Conservation (phyloP, 2,797 vertebrate species). For the Coranthus polyacanthus region DNA sequence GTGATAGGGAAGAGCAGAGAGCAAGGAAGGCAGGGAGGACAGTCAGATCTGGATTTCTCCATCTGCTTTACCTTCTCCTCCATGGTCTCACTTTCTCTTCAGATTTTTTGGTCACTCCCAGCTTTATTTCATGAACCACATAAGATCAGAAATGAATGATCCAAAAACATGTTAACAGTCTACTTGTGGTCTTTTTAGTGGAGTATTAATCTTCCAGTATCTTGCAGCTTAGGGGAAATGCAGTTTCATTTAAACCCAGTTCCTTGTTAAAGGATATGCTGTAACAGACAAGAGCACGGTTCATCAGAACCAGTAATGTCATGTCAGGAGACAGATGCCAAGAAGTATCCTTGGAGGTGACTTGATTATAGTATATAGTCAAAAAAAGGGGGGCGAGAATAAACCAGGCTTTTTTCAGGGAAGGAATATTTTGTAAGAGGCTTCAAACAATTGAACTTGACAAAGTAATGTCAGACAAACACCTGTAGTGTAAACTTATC, state of each 20-base stretch:
- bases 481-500: conserved; percentile 56
- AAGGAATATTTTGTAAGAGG: conserved; percentile 9
- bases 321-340: conserved; percentile 28
- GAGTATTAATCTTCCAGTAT: conserved; percentile 11
- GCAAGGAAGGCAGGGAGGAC: conserved; percentile 74
- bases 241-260: conserved; percentile 28
- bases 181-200: conserved; percentile 40
- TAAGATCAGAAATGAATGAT: conserved; percentile 67
- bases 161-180: conserved; percentile 49
- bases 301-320: conserved; percentile 49
- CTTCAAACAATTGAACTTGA: conserved; percentile 42
- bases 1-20: conserved; percentile 80
- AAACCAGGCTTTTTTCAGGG: conserved; percentile 4
- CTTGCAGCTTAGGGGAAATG: conserved; percentile 54
- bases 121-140: conserved; percentile 59
- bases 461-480: conserved; percentile 33
- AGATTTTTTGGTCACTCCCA: conserved; percentile 61
- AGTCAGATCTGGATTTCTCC: conserved; percentile 79
- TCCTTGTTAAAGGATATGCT: conserved; percentile 32
- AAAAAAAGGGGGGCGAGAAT: conserved; percentile 19
- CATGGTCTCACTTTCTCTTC: conserved; percentile 69
- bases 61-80: conserved; percentile 76
- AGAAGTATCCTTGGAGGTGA: conserved; percentile 40
- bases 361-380: conserved; percentile 27
- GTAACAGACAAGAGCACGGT: conserved; percentile 47